Percentiles rank a stretch among this genome's conserved stretches.
Conservation (phyloP, 1,140 invertebrate species). For the Cydia pomonella region DNA sequence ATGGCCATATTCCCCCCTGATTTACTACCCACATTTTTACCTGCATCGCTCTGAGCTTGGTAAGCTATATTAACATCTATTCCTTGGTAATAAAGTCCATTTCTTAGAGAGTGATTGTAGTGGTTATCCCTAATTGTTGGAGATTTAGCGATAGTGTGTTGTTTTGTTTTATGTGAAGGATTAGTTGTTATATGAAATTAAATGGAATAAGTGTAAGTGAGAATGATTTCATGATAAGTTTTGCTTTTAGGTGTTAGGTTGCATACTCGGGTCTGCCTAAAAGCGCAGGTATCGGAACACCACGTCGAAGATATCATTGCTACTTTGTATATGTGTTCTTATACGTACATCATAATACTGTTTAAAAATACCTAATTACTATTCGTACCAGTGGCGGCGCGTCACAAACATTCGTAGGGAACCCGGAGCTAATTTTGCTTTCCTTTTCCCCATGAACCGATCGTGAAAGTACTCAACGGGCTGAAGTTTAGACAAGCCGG, state of each 20-base stretch:
- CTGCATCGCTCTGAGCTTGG: conserved; percentile 39
- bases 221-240: neutral
- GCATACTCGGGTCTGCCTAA: too few species aligned
- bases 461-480: too few species aligned
- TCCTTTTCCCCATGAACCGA: too few species aligned
- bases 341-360: too few species aligned
- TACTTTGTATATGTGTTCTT: too few species aligned
- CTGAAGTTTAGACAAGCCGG: too few species aligned
- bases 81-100: conserved; percentile 13
- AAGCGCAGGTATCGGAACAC: too few species aligned
- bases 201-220: neutral
- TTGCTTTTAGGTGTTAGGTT: neutral
- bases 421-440: too few species aligned
- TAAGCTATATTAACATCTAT: conserved; percentile 37
- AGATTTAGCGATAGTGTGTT: conserved; percentile 29
- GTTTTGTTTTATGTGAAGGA: conserved; percentile 23
- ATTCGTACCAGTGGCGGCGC: too few species aligned
- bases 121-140: conserved; percentile 18
- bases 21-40: conserved; percentile 61
- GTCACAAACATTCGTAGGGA: too few species aligned
- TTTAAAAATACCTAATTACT: too few species aligned
- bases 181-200: conserved; percentile 10
- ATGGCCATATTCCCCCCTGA: conserved; percentile 51
- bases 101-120: conserved; percentile 33
- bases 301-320: too few species aligned